Base-by-base conservation (phyloP, 1,140 invertebrate genomes). In the Drosophila kurseongensis region DNA sequence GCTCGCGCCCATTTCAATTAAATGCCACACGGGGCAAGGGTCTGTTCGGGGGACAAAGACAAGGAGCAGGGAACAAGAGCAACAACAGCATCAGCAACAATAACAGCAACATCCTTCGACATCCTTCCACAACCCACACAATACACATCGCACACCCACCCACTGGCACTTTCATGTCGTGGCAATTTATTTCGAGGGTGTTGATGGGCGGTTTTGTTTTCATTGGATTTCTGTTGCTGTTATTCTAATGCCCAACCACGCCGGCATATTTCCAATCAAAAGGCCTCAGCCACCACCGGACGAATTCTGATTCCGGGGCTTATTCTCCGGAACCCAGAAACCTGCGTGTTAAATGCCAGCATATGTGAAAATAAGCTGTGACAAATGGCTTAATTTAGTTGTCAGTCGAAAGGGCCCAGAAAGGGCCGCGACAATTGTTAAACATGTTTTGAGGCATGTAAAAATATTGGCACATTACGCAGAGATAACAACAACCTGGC, bases 351-450 rank as follows among this genome's bases (percentile, higher is more conserved):
- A 91, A 91, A 91, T 91, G 82, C 75, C 82, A 91, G 80, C 90
- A 91, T 91, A 91, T 91, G 90, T 74, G 90, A 91, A 88, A 88
- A 90, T 91, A 91, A 91, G 90, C 90, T 84, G 81, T 90, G 90
- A 91, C 90, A 91, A 91, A 91, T 91, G 90, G 83, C 79, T 91
- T 91, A 91, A 91, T 91, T 91, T 91, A 90, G 76, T 90, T 90
- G 90, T 91, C 90, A 89, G 50, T 65, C 62, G 35, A 27, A 45
- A 54, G 32, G 50, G 52, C 23, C 14, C 14, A 13, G 12, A 48
- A 63, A 35, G 63, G 59, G 59, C 23, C 35, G 60, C 67, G 51
- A 68, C 68, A 75, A 78, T 80, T 76, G 74, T 78, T 76, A 50
- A 84, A 75, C 88, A 81, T 78, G 68, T 65, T 90, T 80, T 80